A percentile compares a stretch with the other conserved stretches of the same genome.
Evolutionary conservation across 2,797 vertebrate genomes (phyloP).

Genomic region (Macrochelys suwanniensis): DNA sequence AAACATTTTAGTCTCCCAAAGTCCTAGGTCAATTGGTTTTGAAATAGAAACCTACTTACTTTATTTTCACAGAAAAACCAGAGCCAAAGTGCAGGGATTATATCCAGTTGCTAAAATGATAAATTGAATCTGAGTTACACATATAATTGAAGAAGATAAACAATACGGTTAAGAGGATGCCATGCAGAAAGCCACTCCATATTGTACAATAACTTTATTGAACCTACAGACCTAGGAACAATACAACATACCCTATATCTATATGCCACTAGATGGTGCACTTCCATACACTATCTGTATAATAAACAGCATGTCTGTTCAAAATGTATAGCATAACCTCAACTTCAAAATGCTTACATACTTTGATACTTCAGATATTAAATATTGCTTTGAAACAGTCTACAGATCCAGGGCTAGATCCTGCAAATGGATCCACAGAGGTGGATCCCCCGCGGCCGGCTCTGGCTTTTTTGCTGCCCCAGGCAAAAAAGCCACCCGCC

Average conservation of each 20-base stretch:
- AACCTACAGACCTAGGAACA: background rate
- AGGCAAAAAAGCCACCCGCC: too few relatives aligned
- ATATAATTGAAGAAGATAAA: background rate
- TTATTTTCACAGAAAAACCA: background rate
- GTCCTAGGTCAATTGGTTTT: background rate
- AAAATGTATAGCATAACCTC: background rate
- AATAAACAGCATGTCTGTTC: background rate
- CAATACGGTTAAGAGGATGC: background rate
- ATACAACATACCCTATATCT: background rate
- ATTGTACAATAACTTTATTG: background rate
- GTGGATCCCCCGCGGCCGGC: too few relatives aligned
- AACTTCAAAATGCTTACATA: background rate
- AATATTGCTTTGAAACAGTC: too few relatives aligned
- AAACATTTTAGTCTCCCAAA: rapidly evolving
- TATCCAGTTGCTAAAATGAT: background rate
- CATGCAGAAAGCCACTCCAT: background rate
- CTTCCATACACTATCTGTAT: background rate
- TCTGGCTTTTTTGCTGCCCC: too few relatives aligned
- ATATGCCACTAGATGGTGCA: background rate
- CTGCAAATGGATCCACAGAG: background rate
- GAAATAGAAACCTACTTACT: background rate
- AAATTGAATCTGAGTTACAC: background rate
- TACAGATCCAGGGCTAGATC: background rate
- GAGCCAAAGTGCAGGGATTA: background rate
- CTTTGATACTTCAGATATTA: background rate